These are phyloP conservation scores for Potamilus streckersoni DNA, from an alignment of 1,140 invertebrate genomes.

Conservation along the genomic window DNA sequence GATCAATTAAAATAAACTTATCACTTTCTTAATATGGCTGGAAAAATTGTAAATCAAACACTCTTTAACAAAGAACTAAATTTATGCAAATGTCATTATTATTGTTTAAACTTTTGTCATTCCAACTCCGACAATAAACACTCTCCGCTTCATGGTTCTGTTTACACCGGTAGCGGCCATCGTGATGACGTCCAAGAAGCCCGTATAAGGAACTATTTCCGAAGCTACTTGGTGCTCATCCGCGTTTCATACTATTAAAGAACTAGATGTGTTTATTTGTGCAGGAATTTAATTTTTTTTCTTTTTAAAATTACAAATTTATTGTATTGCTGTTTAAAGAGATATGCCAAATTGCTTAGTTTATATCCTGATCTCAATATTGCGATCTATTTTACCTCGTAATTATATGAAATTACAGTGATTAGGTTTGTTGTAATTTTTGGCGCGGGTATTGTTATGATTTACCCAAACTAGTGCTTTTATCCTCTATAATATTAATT, in stretches of 20 bases:
- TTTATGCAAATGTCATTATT: neutral
- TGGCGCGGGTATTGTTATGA: slow-evolving; percentile 55
- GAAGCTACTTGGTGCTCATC: slow-evolving; percentile 14
- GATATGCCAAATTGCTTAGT: neutral
- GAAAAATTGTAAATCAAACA: no score
- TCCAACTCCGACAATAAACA: slow-evolving; percentile 95
- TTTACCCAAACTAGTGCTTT: slow-evolving; percentile 26
- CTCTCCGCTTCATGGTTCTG: slow-evolving; percentile 63
- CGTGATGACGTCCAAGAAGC: slow-evolving; percentile 31
- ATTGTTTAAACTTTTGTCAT: slow-evolving; percentile 86
- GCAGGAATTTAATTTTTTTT: neutral
- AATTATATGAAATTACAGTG: slow-evolving; percentile 24
- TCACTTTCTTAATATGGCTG: no score
- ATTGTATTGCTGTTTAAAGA: neutral
- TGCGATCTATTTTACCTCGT: slow-evolving; percentile 25
- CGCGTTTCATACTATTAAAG: neutral
- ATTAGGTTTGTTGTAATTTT: slow-evolving; percentile 51
- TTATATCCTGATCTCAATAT: neutral
- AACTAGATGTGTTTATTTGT: neutral
- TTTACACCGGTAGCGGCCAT: slow-evolving; percentile 24
- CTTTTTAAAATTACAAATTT: neutral
- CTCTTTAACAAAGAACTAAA: no score
- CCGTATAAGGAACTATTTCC: slow-evolving; percentile 32
- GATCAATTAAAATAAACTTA: no score
- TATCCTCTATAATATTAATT: slow-evolving; percentile 18